A percentile compares a stretch with the other conserved stretches of the same genome.
Conservation (phyloP, 2,888 invertebrate species). For the Ommatoiulus sabulosus region DNA sequence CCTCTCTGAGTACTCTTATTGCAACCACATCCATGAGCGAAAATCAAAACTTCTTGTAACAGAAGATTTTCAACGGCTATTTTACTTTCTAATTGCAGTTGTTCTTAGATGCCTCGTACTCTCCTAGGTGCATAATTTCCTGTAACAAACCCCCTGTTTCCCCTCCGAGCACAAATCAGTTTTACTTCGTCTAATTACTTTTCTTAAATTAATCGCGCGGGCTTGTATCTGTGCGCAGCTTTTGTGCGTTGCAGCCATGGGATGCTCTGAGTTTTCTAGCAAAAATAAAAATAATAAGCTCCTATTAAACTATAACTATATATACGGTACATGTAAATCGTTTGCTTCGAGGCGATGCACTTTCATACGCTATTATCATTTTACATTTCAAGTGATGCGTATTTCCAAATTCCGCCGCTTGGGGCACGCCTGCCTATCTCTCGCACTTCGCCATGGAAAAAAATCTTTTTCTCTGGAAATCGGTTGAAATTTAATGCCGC, state of each 20-base stretch:
- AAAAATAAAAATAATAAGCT: too few relatives aligned
- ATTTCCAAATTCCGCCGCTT: neutral
- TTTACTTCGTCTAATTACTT: conserved; percentile 23
- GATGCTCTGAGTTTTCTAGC: neutral
- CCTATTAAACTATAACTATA: neutral
- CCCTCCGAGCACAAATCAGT: neutral
- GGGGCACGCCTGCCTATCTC: neutral
- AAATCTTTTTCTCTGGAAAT: neutral
- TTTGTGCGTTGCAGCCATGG: neutral
- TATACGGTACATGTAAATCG: too few relatives aligned
- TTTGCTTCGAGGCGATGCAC: too few relatives aligned
- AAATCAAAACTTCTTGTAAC: neutral
- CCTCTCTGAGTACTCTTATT: too few relatives aligned
- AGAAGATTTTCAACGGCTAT: neutral
- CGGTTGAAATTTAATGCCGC: neutral
- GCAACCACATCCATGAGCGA: too few relatives aligned
- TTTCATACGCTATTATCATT: too few relatives aligned
- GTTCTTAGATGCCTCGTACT: neutral
- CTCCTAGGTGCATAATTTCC: neutral
- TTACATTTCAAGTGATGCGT: neutral
- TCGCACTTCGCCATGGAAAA: too few relatives aligned
- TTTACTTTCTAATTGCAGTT: neutral
- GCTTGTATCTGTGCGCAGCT: neutral
- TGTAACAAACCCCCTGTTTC: too few relatives aligned
- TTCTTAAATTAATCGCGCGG: neutral